These are phyloP conservation scores for Ceyx erithaca DNA, from an alignment of 2,797 vertebrate genomes.

Conservation along the genomic window DNA sequence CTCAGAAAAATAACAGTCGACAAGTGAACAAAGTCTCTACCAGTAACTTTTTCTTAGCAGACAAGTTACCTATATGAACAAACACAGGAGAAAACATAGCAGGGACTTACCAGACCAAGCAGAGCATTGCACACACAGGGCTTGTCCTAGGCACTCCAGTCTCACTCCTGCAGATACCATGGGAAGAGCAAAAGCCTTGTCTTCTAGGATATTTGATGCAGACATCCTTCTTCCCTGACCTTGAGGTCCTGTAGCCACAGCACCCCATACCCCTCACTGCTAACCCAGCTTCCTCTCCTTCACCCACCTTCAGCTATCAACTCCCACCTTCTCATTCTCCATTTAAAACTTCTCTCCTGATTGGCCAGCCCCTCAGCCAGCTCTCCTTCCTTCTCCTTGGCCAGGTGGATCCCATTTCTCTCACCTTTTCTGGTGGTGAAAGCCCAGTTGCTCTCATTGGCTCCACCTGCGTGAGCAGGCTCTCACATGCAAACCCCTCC, in stretches of 20 bases:
- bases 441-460: background rate
- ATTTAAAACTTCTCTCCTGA: accelerated
- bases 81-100: accelerated
- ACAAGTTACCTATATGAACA: background rate
- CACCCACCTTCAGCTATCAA: too few relatives aligned
- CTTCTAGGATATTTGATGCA: accelerated
- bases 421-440: background rate
- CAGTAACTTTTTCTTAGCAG: background rate
- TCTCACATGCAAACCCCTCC: background rate
- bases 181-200: accelerated
- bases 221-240: accelerated
- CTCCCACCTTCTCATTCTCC: background rate
- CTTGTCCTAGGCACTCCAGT: accelerated
- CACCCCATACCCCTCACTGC: accelerated
- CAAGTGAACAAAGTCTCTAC: background rate
- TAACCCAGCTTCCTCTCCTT: background rate
- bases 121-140: background rate
- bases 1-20: accelerated
- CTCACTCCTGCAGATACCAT: accelerated
- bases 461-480: background rate
- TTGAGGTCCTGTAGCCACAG: accelerated
- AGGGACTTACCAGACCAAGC: background rate
- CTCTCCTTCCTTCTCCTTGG: accelerated
- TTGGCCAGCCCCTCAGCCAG: background rate
- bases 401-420: background rate